Evolutionary conservation across 2,888 invertebrate genomes (phyloP).

Genomic region (Drosophila neutralis): DNA sequence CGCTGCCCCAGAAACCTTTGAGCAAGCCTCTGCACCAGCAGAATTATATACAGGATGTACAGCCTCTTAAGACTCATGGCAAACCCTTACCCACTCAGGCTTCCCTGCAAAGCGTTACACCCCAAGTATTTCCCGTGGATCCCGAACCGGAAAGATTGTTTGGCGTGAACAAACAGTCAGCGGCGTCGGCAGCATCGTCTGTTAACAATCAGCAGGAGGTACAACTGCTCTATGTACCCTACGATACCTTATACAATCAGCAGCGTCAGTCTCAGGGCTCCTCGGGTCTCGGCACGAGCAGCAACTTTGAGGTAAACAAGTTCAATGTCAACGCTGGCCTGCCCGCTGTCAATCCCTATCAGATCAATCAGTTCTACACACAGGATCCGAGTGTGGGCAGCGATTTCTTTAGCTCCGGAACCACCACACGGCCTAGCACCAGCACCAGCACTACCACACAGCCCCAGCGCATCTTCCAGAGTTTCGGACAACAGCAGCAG

Average conservation of each 20-base stretch:
- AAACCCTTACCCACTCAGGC: constrained; percentile 77
- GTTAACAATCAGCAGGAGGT: constrained; percentile 86
- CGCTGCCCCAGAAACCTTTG: constrained; percentile 64
- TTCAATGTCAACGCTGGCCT: constrained; percentile 78
- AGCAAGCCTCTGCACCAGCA: constrained; percentile 81
- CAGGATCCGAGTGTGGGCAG: constrained; percentile 76
- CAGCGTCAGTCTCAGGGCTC: constrained; percentile 68
- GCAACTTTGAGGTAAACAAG: constrained; percentile 75
- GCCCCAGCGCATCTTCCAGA: constrained; percentile 74
- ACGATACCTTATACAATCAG: constrained; percentile 89
- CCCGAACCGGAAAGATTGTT: constrained; percentile 68
- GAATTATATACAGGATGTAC: constrained; percentile 80
- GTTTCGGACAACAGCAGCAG: constrained; percentile 84
- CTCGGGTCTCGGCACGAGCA: constrained; percentile 42
- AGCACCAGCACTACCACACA: constrained; percentile 80
- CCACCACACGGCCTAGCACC: constrained; percentile 80
- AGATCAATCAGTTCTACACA: constrained; percentile 85
- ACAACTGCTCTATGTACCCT: constrained; percentile 92
- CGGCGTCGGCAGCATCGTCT: constrained; percentile 50
- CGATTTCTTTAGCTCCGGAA: constrained; percentile 70
- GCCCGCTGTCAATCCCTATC: constrained; percentile 85
- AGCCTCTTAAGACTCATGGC: constrained; percentile 73
- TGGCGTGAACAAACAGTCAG: constrained; percentile 67
- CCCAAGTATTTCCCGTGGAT: constrained; percentile 75
- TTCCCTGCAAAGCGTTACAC: constrained; percentile 74